Evolutionary conservation across 2,888 invertebrate genomes (phyloP).

Genomic region (Diadegma fenestrale): DNA sequence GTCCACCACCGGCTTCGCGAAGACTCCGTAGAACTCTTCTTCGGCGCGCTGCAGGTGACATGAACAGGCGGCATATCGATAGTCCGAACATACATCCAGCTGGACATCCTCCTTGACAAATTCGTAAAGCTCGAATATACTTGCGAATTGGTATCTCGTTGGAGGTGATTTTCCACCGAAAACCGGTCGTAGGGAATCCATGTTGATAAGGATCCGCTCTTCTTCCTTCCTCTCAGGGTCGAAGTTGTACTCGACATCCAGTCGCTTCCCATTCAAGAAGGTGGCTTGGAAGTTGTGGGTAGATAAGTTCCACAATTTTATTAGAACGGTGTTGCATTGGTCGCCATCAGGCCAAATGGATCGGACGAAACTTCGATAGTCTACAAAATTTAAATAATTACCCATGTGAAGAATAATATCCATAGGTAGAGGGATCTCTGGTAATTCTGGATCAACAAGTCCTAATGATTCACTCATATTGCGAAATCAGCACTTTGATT

Average conservation of each 20-base stretch:
- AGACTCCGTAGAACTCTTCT: background rate
- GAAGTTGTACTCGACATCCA: background rate
- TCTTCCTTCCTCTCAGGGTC: background rate
- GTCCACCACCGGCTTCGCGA: background rate
- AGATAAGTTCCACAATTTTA: background rate
- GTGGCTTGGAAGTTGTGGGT: background rate
- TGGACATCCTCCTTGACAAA: background rate
- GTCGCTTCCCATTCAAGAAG: background rate
- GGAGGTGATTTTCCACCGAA: background rate
- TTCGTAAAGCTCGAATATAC: background rate
- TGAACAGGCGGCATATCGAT: background rate
- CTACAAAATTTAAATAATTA: no score
- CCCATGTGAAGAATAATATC: no score
- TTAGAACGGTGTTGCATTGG: no score
- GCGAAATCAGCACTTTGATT: no score
- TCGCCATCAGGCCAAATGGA: no score
- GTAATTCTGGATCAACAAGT: background rate
- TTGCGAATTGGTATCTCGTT: background rate
- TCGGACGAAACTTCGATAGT: no score
- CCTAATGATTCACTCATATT: no score
- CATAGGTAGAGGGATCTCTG: background rate
- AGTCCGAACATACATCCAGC: background rate
- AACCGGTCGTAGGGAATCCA: background rate
- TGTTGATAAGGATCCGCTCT: background rate
- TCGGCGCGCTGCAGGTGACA: background rate